These are phyloP conservation scores for Melanitta fusca DNA, from an alignment of 2,797 vertebrate species.

Conservation along the genomic window DNA sequence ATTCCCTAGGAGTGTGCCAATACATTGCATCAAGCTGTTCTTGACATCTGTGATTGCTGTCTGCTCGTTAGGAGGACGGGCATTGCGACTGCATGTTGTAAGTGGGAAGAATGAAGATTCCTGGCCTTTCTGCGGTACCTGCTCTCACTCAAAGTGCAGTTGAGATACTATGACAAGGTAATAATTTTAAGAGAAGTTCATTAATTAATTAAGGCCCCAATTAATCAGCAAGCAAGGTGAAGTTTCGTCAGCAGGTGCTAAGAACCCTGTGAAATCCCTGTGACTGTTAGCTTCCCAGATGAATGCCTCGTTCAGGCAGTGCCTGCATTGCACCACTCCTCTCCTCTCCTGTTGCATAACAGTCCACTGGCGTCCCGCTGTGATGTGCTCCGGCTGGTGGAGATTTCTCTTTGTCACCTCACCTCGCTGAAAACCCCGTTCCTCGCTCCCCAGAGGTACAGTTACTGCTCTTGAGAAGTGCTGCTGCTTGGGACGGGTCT, in stretches of 20 bases:
- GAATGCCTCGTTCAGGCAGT: neutral
- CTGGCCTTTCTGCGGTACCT: neutral
- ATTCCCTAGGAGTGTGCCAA: neutral
- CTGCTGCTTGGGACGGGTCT: neutral
- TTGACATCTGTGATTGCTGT: neutral
- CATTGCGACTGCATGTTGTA: neutral
- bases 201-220: constrained; percentile 25
- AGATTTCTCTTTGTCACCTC: neutral
- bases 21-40: neutral
- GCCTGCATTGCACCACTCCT: constrained; percentile 37
- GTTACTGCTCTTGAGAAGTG: neutral
- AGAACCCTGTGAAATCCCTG: neutral
- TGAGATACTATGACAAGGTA: neutral
- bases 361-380: neutral
- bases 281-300: neutral
- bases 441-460: neutral
- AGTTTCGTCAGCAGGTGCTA: neutral
- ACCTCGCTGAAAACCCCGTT: accelerated
- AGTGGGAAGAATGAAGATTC: neutral
- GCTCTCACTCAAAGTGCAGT: neutral
- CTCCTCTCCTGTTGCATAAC: constrained; percentile 2
- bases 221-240: neutral
- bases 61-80: neutral
- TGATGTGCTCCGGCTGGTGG: neutral
- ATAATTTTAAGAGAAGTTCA: neutral